These are phyloP conservation scores for Delichon dasypus DNA, from an alignment of 2,797 vertebrate genomes.

Conservation along the genomic window DNA sequence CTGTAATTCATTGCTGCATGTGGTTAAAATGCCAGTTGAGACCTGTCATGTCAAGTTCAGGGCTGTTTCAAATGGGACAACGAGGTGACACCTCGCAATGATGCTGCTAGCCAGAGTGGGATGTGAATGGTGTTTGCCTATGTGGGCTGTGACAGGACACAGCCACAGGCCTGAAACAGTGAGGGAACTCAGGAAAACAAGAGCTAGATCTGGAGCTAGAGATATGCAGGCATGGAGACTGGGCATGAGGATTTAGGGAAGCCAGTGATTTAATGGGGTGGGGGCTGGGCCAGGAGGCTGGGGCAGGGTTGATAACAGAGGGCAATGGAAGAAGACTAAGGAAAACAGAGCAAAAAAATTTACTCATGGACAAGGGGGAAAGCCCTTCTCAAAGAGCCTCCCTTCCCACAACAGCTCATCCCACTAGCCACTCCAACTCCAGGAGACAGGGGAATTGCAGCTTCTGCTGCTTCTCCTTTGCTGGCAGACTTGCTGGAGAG, in stretches of 20 bases:
- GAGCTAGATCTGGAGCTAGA: neutral
- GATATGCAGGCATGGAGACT: neutral
- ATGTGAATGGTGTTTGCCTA: neutral
- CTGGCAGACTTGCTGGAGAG: neutral
- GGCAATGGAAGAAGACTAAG: neutral
- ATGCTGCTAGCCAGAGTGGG: neutral
- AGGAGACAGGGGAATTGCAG: neutral
- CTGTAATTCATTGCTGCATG: neutral
- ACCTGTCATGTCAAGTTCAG: neutral
- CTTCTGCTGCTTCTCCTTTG: neutral
- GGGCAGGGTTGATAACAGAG: neutral
- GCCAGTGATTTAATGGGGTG: neutral
- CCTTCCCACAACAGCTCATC: neutral
- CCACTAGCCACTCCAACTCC: neutral
- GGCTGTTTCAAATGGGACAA: neutral
- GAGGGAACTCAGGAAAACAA: neutral
- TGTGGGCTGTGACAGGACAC: neutral
- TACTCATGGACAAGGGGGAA: neutral
- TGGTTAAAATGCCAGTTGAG: neutral
- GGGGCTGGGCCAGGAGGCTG: neutral
- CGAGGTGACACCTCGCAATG: neutral
- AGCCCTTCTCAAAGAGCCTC: neutral
- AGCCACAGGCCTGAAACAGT: neutral
- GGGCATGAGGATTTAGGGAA: neutral
- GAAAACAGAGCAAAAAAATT: neutral